Percentiles rank a stretch among this genome's conserved stretches.
Conservation (phyloP, 1,140 invertebrate species). For the Aphidius gifuensis region DNA sequence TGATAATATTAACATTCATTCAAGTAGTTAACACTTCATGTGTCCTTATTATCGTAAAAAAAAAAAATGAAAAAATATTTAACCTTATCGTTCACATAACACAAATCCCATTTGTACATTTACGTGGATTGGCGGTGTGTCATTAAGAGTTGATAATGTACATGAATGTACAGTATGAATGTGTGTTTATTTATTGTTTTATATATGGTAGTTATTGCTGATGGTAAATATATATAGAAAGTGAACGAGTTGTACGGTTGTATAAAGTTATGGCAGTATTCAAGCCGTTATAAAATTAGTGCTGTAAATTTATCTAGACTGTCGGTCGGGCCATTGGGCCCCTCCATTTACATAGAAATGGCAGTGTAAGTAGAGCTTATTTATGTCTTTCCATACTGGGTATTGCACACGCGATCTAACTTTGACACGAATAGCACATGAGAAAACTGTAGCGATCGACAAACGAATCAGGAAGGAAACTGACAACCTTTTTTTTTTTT, state of each 20-base stretch:
- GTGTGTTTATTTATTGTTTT: no score
- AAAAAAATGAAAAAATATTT: conserved; percentile 8
- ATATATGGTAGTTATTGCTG: not conserved
- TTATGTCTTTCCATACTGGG: conserved; percentile 31
- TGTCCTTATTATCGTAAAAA: no score
- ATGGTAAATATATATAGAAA: conserved; percentile 29
- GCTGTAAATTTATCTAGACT: conserved; percentile 33
- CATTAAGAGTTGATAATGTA: conserved; percentile 9
- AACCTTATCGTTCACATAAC: conserved; percentile 5
- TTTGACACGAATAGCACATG: conserved; percentile 32
- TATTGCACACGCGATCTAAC: conserved; percentile 34
- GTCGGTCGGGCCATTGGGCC: conserved; percentile 22
- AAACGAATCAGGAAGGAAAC: not conserved
- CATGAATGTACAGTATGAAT: not conserved
- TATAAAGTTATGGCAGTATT: conserved; percentile 16
- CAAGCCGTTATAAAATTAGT: conserved; percentile 29
- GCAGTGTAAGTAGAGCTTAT: conserved; percentile 38
- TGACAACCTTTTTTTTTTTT: not conserved
- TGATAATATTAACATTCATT: no score
- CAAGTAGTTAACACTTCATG: no score
- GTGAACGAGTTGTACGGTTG: conserved; percentile 25
- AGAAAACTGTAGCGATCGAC: not conserved
- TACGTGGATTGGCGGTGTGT: not conserved
- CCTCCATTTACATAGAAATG: conserved; percentile 41
- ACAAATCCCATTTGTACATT: conserved; percentile 6